Evolutionary conservation across 2,113 vertebrate genomes (phyloP), one percentile per base, ranked within the genome.

Genomic region (Pheucticus melanocephalus): DNA sequence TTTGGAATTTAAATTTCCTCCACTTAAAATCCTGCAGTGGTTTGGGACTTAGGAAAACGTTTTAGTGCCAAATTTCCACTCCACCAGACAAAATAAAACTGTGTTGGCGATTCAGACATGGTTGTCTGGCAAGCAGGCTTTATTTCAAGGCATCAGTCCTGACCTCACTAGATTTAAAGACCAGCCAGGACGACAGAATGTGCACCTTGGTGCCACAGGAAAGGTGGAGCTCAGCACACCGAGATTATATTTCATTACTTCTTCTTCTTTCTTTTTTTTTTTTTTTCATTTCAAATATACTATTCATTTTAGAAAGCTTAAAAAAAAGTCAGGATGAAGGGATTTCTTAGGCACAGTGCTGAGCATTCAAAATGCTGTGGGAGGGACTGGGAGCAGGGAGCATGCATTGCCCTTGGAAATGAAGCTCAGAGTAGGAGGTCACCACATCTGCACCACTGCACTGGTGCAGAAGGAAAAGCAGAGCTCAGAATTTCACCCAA

Each of bases 81-180:
- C 68, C 75, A 96, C 90, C 94, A 98, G 97, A 98, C 96, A 98
- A 96, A 98, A 98, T 94, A 97, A 97, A 98, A 97, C 95, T 54
- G 89, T 94, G 88, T 90, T 98, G 97, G 96, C 56, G 1, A 94
- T 88, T 96, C 94, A 97, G 95, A 97, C 92, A 93, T 59, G 39
- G 82, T 83, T 94, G 94, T 95, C 96, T 97, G 96, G 97, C 95
- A 97, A 89, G 59, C 82, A 92, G 73, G 51, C 68, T 97, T 93
- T 87, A 86, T 90, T 98, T 97, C 96, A 96, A 94, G 94, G 88
- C 70, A 82, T 92, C 95, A 96, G 95, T 92, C 87, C 80, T 92
- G 92, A 97, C 64, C 86, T 97, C 95, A 97, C 61, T 95, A 37
- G 63, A 91, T 92, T 97, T 88, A 96, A 97, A 96, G 82, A 82